Evolutionary conservation across 2,888 invertebrate species (phyloP).

Genomic region (Hirtodrosophila cameraria): DNA sequence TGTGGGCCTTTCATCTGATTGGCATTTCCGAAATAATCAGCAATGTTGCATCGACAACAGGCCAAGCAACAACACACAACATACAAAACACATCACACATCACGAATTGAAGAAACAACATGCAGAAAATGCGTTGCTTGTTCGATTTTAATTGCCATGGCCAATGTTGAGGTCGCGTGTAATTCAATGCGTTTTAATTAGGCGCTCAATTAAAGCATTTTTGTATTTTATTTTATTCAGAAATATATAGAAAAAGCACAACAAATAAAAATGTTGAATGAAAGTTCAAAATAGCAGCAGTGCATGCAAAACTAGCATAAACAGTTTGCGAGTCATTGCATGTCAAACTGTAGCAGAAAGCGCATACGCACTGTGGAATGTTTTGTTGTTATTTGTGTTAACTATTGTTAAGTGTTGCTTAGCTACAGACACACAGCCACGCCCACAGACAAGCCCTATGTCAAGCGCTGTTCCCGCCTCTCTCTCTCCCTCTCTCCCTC

Average conservation of each 20-base stretch:
- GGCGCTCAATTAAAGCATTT: constrained; percentile 71
- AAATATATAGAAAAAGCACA: constrained; percentile 4
- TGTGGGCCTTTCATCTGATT: constrained; percentile 72
- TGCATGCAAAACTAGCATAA: constrained; percentile 38
- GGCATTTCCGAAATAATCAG: constrained; percentile 79
- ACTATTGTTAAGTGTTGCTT: constrained; percentile 16
- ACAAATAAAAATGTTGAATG: constrained; percentile 11
- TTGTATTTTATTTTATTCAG: constrained; percentile 40
- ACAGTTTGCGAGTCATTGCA: constrained; percentile 35
- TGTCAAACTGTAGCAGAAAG: constrained; percentile 10
- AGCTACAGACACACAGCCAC: constrained; percentile 1
- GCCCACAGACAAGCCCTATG: constrained; percentile 13
- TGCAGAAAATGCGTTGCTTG: constrained; percentile 61
- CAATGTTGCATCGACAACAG: constrained; percentile 61
- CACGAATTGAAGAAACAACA: constrained; percentile 53
- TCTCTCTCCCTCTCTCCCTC: neutral
- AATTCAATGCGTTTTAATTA: constrained; percentile 77
- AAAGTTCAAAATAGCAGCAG: constrained; percentile 11
- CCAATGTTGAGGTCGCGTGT: constrained; percentile 63
- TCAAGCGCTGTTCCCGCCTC: neutral
- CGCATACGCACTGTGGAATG: constrained; percentile 44
- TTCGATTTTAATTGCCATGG: constrained; percentile 75
- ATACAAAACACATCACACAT: constrained; percentile 13
- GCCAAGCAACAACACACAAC: constrained; percentile 14
- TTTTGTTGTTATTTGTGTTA: constrained; percentile 9